A percentile compares a stretch with the other conserved stretches of the same genome.
Evolutionary conservation across 2,113 vertebrate genomes (phyloP).

Genomic region (Xenotilapia leptura): DNA sequence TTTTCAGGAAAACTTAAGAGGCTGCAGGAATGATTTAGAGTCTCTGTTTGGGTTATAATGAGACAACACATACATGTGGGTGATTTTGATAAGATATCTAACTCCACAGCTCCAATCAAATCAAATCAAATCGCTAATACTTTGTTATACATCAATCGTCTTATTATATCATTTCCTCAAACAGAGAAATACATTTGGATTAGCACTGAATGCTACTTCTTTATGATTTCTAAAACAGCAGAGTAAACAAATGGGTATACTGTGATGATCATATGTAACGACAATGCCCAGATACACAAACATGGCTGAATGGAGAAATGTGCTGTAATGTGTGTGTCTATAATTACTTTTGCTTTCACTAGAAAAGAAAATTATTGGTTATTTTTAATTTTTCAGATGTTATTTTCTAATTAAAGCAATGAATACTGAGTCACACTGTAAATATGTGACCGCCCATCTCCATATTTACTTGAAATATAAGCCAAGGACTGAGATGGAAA

Average conservation of each 20-base stretch:
- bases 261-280: neutral
- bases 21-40: neutral
- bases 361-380: slow-evolving; percentile 14
- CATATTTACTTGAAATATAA: neutral
- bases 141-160: slow-evolving; percentile 13
- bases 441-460: fast-evolving
- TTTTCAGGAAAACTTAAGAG: neutral
- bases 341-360: neutral
- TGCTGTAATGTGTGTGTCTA: neutral
- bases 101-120: neutral
- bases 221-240: neutral
- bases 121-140: neutral
- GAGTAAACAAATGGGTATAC: neutral
- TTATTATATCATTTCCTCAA: neutral
- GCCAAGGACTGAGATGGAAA: neutral
- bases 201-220: neutral
- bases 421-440: neutral
- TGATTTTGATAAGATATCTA: neutral
- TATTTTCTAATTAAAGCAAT: neutral
- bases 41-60: neutral
- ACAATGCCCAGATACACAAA: neutral
- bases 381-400: neutral
- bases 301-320: neutral
- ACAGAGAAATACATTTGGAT: neutral
- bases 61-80: neutral